These are phyloP conservation scores for Busseola fusca DNA, from an alignment of 2,888 invertebrate genomes.

Conservation along the genomic window DNA sequence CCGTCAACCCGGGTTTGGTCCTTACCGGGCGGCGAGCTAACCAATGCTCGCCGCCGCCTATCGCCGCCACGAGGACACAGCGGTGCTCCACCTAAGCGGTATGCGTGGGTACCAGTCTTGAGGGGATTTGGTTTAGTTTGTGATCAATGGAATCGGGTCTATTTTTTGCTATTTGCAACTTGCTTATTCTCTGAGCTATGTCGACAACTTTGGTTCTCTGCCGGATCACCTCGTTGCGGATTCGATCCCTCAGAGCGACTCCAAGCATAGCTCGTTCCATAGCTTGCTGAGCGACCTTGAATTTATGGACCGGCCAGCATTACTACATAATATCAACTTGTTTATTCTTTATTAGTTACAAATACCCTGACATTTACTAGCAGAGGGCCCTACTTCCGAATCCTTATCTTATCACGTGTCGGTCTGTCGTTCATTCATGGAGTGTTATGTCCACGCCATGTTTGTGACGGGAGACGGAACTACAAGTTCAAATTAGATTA, in stretches of 20 bases:
- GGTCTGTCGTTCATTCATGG: slow-evolving; percentile 28
- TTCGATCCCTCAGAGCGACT: background rate
- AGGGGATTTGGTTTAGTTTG: too few relatives aligned
- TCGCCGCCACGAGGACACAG: too few relatives aligned
- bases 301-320: background rate
- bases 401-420: slow-evolving; percentile 45
- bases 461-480: background rate
- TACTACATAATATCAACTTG: background rate
- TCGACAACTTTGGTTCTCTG: background rate
- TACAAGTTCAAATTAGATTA: background rate
- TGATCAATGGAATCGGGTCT: too few relatives aligned
- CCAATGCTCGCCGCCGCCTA: too few relatives aligned
- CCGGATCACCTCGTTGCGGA: background rate
- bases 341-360: slow-evolving; percentile 27
- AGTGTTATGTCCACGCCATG: slow-evolving; percentile 11
- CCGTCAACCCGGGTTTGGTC: too few relatives aligned
- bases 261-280: background rate
- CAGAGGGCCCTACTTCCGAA: slow-evolving; percentile 35
- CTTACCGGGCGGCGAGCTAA: too few relatives aligned
- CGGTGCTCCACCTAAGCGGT: too few relatives aligned
- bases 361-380: slow-evolving; percentile 24
- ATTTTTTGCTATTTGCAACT: too few relatives aligned
- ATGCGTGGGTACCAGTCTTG: too few relatives aligned
- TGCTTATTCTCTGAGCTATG: too few relatives aligned
- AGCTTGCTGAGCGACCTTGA: background rate